A percentile compares a stretch with the other conserved stretches of the same genome.
Conservation (phyloP, 2,113 vertebrate genomes). For the Psilopsiagon aymara region DNA sequence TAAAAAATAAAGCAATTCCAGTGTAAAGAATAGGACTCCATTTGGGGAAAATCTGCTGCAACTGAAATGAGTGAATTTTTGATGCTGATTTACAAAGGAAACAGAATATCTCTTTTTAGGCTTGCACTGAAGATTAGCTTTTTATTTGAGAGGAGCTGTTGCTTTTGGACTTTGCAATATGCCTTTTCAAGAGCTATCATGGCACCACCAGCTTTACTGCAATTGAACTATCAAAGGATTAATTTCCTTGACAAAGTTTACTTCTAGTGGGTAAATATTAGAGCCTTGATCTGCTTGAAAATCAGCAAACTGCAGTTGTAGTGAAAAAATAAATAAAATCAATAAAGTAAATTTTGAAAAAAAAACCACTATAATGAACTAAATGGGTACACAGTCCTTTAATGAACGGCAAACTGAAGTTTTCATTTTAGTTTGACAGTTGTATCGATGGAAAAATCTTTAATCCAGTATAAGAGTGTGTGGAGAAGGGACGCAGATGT, state of each 20-base stretch:
- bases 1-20: neutral
- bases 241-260: slow-evolving; percentile 31
- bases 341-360: neutral
- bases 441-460: neutral
- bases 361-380: neutral
- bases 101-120: neutral
- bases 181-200: neutral
- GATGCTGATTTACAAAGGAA: neutral
- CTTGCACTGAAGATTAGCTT: neutral
- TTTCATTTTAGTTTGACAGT: neutral
- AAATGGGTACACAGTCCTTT: neutral
- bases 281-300: neutral
- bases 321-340: neutral
- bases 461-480: neutral
- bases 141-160: neutral
- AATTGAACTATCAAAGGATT: neutral
- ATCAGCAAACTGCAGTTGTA: neutral
- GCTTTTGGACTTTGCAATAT: neutral
- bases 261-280: neutral
- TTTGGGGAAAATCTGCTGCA: neutral
- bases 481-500: neutral
- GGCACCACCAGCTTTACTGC: neutral
- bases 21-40: neutral
- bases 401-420: neutral
- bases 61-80: neutral